Percentiles rank a stretch among this genome's conserved stretches.
Evolutionary conservation across 35 echinoderm and acorn worm species (phyloP).

Genomic region (Nesometra sesokonis): DNA sequence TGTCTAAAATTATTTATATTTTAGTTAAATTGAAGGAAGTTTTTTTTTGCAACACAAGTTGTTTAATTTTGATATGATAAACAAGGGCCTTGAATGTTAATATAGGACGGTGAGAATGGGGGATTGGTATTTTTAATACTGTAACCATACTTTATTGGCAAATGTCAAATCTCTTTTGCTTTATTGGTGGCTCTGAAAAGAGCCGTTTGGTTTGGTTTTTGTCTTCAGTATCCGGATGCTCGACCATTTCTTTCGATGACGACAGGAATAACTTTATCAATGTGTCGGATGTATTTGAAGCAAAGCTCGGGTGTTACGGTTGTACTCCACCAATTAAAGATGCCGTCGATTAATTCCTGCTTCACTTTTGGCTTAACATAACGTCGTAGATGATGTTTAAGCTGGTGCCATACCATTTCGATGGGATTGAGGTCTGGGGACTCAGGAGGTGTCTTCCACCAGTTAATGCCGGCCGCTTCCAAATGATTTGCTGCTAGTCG

Average conservation of each 20-base stretch:
- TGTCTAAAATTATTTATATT: no score
- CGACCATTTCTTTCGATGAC: constrained; percentile 29
- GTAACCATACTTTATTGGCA: not conserved
- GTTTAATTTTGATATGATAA: no score
- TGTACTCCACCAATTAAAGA: constrained; percentile 28
- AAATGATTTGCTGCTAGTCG: not conserved
- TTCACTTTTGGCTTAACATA: constrained; percentile 7
- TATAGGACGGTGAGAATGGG: no score
- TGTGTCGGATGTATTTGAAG: constrained; percentile 46
- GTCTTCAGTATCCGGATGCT: constrained; percentile 26
- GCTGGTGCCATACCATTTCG: constrained; percentile 38
- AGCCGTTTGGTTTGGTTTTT: not conserved
- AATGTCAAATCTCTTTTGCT: not conserved
- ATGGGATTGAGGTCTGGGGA: constrained; percentile 49
- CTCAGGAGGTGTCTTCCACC: constrained; percentile 47
- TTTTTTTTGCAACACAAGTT: no score
- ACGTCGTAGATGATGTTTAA: constrained; percentile 13
- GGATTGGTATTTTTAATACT: no score
- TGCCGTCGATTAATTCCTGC: constrained; percentile 14
- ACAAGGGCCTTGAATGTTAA: no score
- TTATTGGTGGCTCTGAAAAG: not conserved
- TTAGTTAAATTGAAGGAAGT: no score
- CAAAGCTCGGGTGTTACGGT: constrained; percentile 28
- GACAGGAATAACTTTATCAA: constrained; percentile 41
- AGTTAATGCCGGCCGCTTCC: constrained; percentile 1